A percentile compares a stretch with the other conserved stretches of the same genome.
Evolutionary conservation across 2,797 vertebrate genomes (phyloP).

Genomic region (Poecile montanus): DNA sequence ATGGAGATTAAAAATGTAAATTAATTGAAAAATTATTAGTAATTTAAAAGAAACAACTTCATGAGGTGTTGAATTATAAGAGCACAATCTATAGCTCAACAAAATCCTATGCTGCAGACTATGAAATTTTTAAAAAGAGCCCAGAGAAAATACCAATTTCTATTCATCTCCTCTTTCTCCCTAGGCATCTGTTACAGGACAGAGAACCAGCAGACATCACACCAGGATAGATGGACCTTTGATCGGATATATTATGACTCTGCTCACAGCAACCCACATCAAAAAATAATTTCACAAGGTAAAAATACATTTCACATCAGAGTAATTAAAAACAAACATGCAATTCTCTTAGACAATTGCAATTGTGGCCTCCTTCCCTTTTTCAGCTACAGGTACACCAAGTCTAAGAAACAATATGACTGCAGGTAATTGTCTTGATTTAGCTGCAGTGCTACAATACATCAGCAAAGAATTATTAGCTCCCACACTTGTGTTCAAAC

Average conservation of each 20-base stretch:
- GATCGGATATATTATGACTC: background rate
- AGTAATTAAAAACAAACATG: background rate
- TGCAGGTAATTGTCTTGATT: background rate
- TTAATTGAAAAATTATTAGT: background rate
- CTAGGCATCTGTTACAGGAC: background rate
- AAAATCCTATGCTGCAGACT: background rate
- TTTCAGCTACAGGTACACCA: background rate
- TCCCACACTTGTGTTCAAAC: conserved; percentile 6
- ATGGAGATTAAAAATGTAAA: background rate
- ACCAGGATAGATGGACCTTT: background rate
- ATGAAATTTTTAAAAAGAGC: background rate
- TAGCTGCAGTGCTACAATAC: background rate
- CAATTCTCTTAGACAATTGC: background rate
- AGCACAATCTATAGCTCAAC: background rate
- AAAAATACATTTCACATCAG: background rate
- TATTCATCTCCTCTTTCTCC: background rate
- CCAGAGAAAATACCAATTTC: background rate
- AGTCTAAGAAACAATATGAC: background rate
- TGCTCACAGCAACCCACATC: background rate
- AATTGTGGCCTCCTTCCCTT: background rate
- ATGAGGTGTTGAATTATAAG: background rate
- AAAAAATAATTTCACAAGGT: background rate
- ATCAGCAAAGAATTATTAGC: background rate
- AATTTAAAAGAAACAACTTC: background rate
- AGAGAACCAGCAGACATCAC: background rate